Base-by-base conservation (phyloP, 2,113 vertebrate genomes). In the Malurus cyaneus region DNA sequence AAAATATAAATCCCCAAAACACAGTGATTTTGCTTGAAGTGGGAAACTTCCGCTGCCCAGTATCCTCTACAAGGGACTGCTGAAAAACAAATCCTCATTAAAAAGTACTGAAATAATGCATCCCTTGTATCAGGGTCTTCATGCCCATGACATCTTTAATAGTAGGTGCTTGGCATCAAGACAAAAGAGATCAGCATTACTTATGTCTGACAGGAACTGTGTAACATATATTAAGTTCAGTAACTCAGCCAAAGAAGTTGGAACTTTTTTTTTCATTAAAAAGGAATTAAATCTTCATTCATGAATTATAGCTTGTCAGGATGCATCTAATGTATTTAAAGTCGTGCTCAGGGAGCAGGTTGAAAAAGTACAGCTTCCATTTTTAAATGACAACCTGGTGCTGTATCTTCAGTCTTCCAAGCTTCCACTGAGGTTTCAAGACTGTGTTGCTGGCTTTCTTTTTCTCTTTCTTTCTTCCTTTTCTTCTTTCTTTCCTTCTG, bases 221-320 rank as follows among this genome's bases (percentile, higher is more conserved):
- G 52, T 72, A 81, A 86, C 70, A 69, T 80, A 73, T 36, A 80
- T 91, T 84, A 93, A 81, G 53, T 62, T 64, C 86, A 95, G 52
- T 66, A 93, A 34, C 44, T 95, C 83, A 93, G 86, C 78, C 87
- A 96, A 92, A 95, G 71, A 92, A 93, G 52, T 86, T 89, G 82
- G 82, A 91, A 89, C 46, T 36, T 36, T 49, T 80, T 84, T 95
- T 82, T 93, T 92, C 53, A 95, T 96, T 94, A 94, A 96, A 95
- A 95, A 94, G 54, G 57, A 89, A 95, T 89, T 59, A 94, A 96
- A 96, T 89, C 64, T 94, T 97, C 81, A 70, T 95, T 96, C 71
- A 60, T 88, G 77, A 97, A 84, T 61, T 95, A 60, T 14, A 89
- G 12, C 86, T 96, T 95, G 92, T 91, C 89, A 60, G 90, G 21